Percentiles rank a stretch among this genome's conserved stretches.
These are phyloP conservation scores for Poliocrania exsul DNA, from an alignment of 2,797 vertebrate genomes.

Conservation along the genomic window DNA sequence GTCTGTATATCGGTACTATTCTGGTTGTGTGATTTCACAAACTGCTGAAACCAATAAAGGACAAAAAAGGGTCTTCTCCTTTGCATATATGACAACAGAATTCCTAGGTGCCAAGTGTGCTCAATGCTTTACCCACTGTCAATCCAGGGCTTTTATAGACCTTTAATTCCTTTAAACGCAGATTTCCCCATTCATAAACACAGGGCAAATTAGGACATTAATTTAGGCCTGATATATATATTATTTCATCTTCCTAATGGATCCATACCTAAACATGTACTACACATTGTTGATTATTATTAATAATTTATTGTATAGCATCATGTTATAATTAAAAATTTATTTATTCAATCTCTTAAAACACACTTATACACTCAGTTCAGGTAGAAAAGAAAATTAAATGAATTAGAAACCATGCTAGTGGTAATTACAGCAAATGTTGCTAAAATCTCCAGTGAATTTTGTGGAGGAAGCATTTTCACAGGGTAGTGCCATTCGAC, in stretches of 20 bases:
- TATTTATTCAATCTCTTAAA: conserved; percentile 79
- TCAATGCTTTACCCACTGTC: background rate
- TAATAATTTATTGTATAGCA: conserved; percentile 79
- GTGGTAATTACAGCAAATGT: conserved; percentile 77
- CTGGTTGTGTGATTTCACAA: conserved; percentile 47
- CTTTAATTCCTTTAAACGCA: conserved; percentile 8
- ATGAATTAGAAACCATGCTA: conserved; percentile 77
- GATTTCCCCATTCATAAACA: conserved; percentile 62
- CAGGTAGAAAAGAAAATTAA: conserved; percentile 76
- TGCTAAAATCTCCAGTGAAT: conserved; percentile 73
- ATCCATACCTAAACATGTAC: conserved; percentile 76
- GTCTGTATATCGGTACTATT: background rate
- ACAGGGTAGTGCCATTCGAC: conserved; percentile 34
- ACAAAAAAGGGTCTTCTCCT: conserved; percentile 16
- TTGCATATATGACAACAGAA: conserved; percentile 33
- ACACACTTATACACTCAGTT: conserved; percentile 72
- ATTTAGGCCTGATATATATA: conserved; percentile 59
- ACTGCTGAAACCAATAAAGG: conserved; percentile 46
- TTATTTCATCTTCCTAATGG: conserved; percentile 74
- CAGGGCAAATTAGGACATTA: conserved; percentile 59
- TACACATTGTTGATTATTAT: conserved; percentile 77
- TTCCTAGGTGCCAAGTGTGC: conserved; percentile 48
- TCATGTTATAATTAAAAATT: conserved; percentile 83
- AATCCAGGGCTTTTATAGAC: conserved; percentile 38
- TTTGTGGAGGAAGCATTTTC: conserved; percentile 70